A percentile compares a stretch with the other conserved stretches of the same genome.
Evolutionary conservation across 2,797 vertebrate genomes (phyloP).

Genomic region (Alosa sapidissima): DNA sequence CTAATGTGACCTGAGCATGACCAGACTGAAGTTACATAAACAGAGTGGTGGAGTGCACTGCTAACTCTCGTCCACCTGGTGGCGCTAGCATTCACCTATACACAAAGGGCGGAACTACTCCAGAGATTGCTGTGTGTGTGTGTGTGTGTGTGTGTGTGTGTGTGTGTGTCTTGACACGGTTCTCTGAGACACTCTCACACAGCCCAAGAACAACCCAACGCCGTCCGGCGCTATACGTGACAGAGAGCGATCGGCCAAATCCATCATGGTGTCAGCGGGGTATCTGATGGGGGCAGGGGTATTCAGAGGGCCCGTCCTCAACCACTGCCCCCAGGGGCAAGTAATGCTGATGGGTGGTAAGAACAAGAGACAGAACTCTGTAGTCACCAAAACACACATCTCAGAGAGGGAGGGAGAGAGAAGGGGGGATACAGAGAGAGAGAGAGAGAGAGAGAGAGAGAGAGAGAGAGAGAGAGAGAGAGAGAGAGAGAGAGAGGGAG

Average conservation of each 20-base stretch:
- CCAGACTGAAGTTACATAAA: neutral
- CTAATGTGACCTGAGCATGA: neutral
- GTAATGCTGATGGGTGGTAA: neutral
- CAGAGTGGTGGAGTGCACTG: neutral
- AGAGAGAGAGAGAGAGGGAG: neutral
- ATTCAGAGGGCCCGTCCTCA: neutral
- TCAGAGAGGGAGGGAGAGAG: too few species aligned
- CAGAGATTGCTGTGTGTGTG: neutral
- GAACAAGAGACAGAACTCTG: neutral
- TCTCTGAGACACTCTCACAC: neutral
- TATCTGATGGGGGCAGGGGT: neutral
- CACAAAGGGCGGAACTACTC: neutral
- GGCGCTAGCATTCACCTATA: too few species aligned
- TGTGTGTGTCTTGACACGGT: neutral
- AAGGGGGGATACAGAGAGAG: neutral
- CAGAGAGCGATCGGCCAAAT: neutral
- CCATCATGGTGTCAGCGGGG: neutral
- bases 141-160: neutral
- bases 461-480: neutral
- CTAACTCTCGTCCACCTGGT: neutral
- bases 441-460: neutral
- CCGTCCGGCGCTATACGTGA: neutral
- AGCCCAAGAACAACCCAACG: neutral
- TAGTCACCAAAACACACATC: too few species aligned
- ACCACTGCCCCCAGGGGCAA: neutral